Conservation (phyloP, 2,888 invertebrate species). For the Tillus elongatus region DNA sequence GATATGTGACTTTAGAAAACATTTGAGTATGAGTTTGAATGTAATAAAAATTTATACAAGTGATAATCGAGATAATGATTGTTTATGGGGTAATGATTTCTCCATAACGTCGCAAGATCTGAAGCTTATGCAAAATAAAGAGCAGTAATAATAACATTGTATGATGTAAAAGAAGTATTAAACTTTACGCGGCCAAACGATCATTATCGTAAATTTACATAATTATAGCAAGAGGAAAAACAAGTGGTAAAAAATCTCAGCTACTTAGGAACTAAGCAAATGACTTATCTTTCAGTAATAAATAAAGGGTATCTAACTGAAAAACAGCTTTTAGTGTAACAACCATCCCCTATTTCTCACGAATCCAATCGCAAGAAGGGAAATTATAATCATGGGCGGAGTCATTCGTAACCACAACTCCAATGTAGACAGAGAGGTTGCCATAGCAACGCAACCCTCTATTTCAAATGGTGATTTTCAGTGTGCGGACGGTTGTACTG, state of each 20-base stretch:
- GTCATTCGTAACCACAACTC: slow-evolving; percentile 9
- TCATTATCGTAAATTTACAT: slow-evolving; percentile 29
- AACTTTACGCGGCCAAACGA: slow-evolving; percentile 26
- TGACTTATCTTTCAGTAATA: slow-evolving; percentile 29
- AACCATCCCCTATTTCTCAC: slow-evolving; percentile 18
- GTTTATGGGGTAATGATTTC: too few species aligned
- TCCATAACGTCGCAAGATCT: too few species aligned
- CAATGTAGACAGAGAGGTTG: slow-evolving; percentile 23
- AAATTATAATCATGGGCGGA: slow-evolving; percentile 12
- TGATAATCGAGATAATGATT: too few species aligned
- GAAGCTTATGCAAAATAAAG: too few species aligned
- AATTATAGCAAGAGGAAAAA: slow-evolving; percentile 27
- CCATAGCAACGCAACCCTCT: slow-evolving; percentile 20
- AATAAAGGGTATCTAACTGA: slow-evolving; percentile 23
- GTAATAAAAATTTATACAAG: too few species aligned
- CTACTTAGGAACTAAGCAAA: slow-evolving; percentile 29
- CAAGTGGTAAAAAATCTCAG: slow-evolving; percentile 30
- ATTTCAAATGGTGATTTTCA: slow-evolving; percentile 24
- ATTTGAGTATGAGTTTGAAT: too few species aligned
- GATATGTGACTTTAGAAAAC: too few species aligned
- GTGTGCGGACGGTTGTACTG: too few species aligned
- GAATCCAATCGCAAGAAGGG: slow-evolving; percentile 17
- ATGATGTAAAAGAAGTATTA: slow-evolving; percentile 18
- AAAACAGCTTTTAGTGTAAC: background rate
- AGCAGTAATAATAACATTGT: slow-evolving; percentile 1